Evolutionary conservation across 2,113 vertebrate genomes (phyloP), one percentile per base, ranked within the genome.

Genomic region (Stegostoma tigrinum): DNA sequence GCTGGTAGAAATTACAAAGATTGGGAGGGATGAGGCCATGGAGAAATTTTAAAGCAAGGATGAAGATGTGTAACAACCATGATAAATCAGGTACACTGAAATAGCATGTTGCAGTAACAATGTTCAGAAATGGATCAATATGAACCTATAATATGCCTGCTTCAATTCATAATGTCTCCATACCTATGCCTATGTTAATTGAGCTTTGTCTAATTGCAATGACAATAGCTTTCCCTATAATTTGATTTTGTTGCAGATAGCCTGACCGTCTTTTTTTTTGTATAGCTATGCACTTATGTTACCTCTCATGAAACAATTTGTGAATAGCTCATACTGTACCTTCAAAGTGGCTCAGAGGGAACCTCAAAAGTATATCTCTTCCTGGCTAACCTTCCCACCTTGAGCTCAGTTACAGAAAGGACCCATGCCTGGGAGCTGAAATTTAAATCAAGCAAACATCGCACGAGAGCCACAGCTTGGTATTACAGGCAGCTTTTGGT

Each of bases 41-140:
- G 67, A 68, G 67, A 23, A 23, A 68, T 19, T 68, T 68, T 2
- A 68, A 66, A 68, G 17, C 67, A 67, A 67, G 66, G 66, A 67
- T 67, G 66, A 99, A 99, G 99, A 97, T 97, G 97, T 0, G 66
- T 3, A 61, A 52, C 15, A 34, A 34, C 24, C 4, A 3, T 55
- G 86, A 27, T 14, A 61, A 52, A 34, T 27, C 27, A 89, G 86
- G 52, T 2, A 34, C 27, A 14, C 86, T 89, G 48, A 17, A 34
- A 89, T 30, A 89, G 52, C 10, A 61, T 34, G 24, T 89, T 55
- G 48, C 2, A 5, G 27, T 89, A 61, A 15, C 52, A 34, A 89
- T 34, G 34, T 89, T 61, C 15, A 89, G 52, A 89, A 89, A 61
- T 89, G 27, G 12, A 89, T 89, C 30, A 27, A 34, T 55, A 19